phyloP scores from a whole-genome alignment of 2,797 vertebrate genomes.

The Catharus ustulatus region DNA sequence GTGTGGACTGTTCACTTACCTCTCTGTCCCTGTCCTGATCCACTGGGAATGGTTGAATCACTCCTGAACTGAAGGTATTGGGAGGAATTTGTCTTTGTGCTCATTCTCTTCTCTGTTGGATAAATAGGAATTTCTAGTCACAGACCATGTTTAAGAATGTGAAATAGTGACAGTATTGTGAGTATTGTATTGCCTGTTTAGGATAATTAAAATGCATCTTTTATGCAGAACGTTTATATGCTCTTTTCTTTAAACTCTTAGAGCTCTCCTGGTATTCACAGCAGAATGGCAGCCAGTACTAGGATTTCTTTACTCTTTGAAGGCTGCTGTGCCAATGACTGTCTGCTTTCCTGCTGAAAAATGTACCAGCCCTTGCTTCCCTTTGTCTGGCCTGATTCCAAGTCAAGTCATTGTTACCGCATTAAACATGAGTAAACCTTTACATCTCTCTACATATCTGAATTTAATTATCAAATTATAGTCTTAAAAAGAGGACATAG shows the following conservation, averaged over 20 bases:
- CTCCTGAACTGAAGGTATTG: neutral
- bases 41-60: neutral
- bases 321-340: neutral
- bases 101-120: neutral
- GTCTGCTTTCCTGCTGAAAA: neutral
- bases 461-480: neutral
- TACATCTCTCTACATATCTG: neutral
- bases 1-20: accelerated
- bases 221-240: neutral
- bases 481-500: neutral
- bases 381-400: slow-evolving; percentile 42
- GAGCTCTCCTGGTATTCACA: neutral
- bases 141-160: neutral
- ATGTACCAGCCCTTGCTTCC: neutral
- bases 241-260: neutral
- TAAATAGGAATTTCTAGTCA: neutral
- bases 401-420: slow-evolving; percentile 15
- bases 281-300: neutral
- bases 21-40: neutral
- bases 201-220: neutral
- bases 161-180: neutral
- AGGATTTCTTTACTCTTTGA: slow-evolving; percentile 4
- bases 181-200: neutral
- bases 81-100: neutral
- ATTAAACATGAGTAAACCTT: neutral